Base-by-base conservation (phyloP, 2,113 vertebrate genomes). In the Eurystomus gularis region DNA sequence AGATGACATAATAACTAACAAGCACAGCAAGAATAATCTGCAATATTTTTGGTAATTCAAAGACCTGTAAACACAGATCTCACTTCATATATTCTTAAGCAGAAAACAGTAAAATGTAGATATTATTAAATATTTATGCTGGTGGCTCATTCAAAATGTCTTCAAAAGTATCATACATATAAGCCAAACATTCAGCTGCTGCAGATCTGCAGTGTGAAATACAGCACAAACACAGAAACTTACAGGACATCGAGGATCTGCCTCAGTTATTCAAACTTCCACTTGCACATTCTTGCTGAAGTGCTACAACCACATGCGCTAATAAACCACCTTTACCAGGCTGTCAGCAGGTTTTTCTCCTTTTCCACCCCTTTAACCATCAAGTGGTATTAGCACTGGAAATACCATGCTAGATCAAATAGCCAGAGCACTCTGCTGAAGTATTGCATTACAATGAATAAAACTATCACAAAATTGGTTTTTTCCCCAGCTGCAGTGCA, bases 381-480 rank as follows among this genome's bases (percentile, higher is more conserved):
- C 51, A 71, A 60, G 77, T 0, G 0, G 25, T 44, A 86, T 94
- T 93, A 82, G 85, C 90, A 92, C 93, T 79, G 72, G 18, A 88
- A 91, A 94, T 44, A 60, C 73, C 31, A 21, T 3, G 62, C 86
- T 15, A 85, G 88, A 93, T 95, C 95, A 90, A 88, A 72, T 88
- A 77, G 71, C 90, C 66, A 44, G 16, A 24, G 69, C 51, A 55
- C 73, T 80, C 52, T 7, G 48, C 81, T 44, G 1, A 79, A 84
- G 89, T 68, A 84, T 94, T 68, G 13, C 57, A 40, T 96, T 94
- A 91, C 94, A 91, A 48, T 52, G 93, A 95, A 89, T 76, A 87
- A 91, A 94, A 79, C 26, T 2, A 84, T 37, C 48, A 60, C 12
- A 44, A 69, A 89, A 80, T 13, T 11, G 49, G 24, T 61, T 82